Conservation (phyloP, 1,140 invertebrate genomes). For the Araneus ventricosus region DNA sequence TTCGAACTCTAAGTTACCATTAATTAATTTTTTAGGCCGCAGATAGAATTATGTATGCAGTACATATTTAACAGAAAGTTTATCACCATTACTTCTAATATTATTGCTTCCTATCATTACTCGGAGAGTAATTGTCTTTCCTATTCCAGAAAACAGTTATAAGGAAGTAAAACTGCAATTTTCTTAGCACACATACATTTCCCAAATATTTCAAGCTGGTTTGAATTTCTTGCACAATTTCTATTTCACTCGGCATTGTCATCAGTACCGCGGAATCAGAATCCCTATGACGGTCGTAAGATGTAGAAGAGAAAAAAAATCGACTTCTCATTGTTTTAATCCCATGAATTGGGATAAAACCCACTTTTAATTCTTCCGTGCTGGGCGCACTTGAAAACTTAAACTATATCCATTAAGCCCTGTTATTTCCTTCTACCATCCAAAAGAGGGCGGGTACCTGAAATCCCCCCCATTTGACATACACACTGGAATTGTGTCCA, state of each 20-base stretch:
- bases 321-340: not conserved
- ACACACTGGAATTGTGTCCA: not conserved
- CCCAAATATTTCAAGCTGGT: not conserved
- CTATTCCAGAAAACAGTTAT: too few relatives aligned
- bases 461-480: not conserved
- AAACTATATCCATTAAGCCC: not conserved
- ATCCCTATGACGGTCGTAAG: not conserved
- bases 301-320: not conserved
- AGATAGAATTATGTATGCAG: too few relatives aligned
- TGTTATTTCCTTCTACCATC: not conserved
- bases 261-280: not conserved
- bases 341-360: not conserved
- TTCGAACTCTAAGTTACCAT: too few relatives aligned
- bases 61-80: too few relatives aligned
- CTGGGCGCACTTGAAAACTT: not conserved
- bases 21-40: too few relatives aligned
- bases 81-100: too few relatives aligned
- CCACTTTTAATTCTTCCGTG: constrained; percentile 1
- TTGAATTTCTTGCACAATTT: not conserved
- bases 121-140: too few relatives aligned
- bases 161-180: too few relatives aligned
- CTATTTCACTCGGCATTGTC: not conserved
- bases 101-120: too few relatives aligned
- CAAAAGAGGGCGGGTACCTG: not conserved
- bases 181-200: not conserved